These are phyloP conservation scores for Gonioctena quinquepunctata DNA, from an alignment of 1,140 invertebrate genomes.

Conservation along the genomic window DNA sequence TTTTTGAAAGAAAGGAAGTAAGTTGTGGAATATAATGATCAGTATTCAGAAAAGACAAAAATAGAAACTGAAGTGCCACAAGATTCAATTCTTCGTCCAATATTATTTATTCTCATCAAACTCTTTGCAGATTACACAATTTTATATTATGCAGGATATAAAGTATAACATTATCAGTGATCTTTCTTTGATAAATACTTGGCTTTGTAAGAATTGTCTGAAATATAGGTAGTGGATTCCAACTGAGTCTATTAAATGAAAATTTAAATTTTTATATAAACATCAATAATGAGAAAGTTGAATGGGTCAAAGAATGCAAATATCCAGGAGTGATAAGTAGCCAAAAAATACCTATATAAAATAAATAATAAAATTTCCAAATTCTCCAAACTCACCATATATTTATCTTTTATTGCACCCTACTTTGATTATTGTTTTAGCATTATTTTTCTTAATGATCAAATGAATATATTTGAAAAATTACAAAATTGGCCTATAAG, in stretches of 20 bases:
- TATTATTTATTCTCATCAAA: background rate
- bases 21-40: background rate
- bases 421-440: background rate
- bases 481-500: background rate
- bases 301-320: background rate
- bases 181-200: background rate
- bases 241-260: background rate
- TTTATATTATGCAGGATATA: background rate
- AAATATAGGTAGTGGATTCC: background rate
- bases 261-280: background rate
- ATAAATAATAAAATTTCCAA: background rate
- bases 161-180: background rate
- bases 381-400: background rate
- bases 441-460: background rate
- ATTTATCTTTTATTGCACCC: background rate
- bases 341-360: background rate
- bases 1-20: background rate
- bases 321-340: background rate
- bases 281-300: background rate
- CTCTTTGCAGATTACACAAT: background rate
- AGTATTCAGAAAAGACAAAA: background rate
- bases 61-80: background rate
- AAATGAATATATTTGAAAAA: slow-evolving; percentile 1
- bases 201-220: background rate
- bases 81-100: background rate